Base-by-base conservation (phyloP, 2,888 invertebrate species). In the Morpho deidamia region DNA sequence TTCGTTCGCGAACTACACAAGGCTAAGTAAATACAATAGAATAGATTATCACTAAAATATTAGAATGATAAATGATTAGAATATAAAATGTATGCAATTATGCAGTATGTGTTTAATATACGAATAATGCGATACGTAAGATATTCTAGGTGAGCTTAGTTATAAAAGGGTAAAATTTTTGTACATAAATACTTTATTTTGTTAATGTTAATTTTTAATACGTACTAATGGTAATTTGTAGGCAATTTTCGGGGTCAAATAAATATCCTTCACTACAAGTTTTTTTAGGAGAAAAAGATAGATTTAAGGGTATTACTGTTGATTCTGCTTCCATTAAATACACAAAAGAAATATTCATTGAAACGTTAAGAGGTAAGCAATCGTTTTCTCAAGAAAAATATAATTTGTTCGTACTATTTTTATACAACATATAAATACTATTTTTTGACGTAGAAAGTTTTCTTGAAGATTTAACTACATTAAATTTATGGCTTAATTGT, bases 301-400 rank as follows among this genome's bases (percentile, higher is more conserved):
- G 71, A 53, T 84, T 74, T 58, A 76, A 83, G 67, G 83, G 82
- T 34, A 64, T 88, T 7, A 87, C 82, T 55, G 68, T 88, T 11
- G 78, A 83, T 60, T 66, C 75, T 7, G 52, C 55, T 9, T 62
- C 69, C 57, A 76, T 81, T 55, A 69, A 67, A 47, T 74, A 65
- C 62, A 66, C 70, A 38, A 62, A 60, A 12, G 54, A 64, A 38
- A 60, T 62, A 7, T 82, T 85, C 58, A 54, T 51, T n/a, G 53
- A 58, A 23, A 77, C 66, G 48, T 70, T 87, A 35, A 67, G 73
- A 68, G 81, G 86, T 85, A 62, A 61, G 64, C 58, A n/a, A 14
- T 38, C 12, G n/a, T 41, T 51, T 10, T 8, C 8, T 34, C 40
- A 7, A 33, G 11, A 35, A n/a, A 5, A n/a, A 32, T 9, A n/a